Percentiles rank a stretch among this genome's conserved stretches.
These are phyloP conservation scores for Melanotaenia pygmaea DNA, from an alignment of 2,797 vertebrate genomes.

Conservation along the genomic window DNA sequence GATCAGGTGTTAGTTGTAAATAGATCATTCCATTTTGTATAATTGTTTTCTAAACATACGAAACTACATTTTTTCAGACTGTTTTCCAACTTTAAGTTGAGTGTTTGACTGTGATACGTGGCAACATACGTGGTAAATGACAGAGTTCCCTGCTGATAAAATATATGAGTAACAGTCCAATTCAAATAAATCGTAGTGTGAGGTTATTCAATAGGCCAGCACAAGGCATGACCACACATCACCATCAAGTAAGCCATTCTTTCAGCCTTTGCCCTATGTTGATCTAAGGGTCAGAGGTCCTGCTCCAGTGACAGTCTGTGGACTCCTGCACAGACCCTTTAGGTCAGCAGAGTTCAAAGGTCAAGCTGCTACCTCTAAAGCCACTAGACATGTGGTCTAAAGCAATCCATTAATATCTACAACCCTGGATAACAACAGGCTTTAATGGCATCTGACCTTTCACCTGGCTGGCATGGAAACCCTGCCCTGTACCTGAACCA, in stretches of 20 bases:
- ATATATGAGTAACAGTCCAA: neutral
- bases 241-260: slow-evolving; percentile 55
- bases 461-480: slow-evolving; percentile 64
- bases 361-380: slow-evolving; percentile 66
- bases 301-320: slow-evolving; percentile 46
- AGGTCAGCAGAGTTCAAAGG: slow-evolving; percentile 67
- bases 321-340: slow-evolving; percentile 52
- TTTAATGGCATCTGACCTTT: slow-evolving; percentile 69
- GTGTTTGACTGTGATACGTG: neutral
- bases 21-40: neutral
- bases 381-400: slow-evolving; percentile 52
- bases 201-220: slow-evolving; percentile 5
- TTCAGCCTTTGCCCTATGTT: slow-evolving; percentile 59
- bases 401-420: slow-evolving; percentile 64
- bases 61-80: neutral
- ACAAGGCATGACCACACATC: slow-evolving; percentile 41
- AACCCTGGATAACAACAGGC: slow-evolving; percentile 69
- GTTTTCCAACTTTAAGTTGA: neutral
- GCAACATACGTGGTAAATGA: slow-evolving; percentile 1
- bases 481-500: slow-evolving; percentile 62
- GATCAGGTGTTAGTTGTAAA: neutral
- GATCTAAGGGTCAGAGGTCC: slow-evolving; percentile 62
- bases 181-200: slow-evolving; percentile 28
- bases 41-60: neutral
- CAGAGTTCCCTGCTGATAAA: neutral